Evolutionary conservation across 2,888 invertebrate species (phyloP).

Genomic region (Papilio protenor): DNA sequence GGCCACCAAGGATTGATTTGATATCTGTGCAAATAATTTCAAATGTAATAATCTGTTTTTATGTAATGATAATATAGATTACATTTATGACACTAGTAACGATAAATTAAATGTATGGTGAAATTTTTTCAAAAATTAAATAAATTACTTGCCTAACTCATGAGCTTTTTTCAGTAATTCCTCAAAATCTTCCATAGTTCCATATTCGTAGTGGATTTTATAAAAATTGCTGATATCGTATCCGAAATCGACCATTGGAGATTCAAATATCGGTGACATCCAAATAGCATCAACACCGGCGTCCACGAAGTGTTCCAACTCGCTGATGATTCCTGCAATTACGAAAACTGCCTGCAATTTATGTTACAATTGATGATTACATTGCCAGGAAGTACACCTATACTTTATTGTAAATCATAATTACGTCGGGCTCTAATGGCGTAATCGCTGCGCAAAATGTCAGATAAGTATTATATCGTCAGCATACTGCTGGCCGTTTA

Average conservation of each 20-base stretch:
- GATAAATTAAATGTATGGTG: background rate
- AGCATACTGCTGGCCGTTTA: background rate
- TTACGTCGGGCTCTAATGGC: background rate
- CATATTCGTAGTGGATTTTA: conserved; percentile 89
- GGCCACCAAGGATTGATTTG: background rate
- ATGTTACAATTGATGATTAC: background rate
- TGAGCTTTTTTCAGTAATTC: conserved; percentile 84
- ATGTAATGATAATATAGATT: background rate
- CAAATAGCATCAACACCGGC: conserved; percentile 90
- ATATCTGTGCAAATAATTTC: conserved; percentile 25
- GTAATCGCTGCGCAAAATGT: conserved; percentile 1
- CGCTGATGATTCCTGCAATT: conserved; percentile 79
- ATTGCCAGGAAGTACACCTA: conserved; percentile 5
- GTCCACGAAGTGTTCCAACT: conserved; percentile 86
- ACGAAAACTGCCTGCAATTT: conserved; percentile 1
- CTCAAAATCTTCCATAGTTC: conserved; percentile 89
- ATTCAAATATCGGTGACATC: conserved; percentile 93
- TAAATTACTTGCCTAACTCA: conserved; percentile 68
- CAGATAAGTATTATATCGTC: background rate
- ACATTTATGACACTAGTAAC: background rate
- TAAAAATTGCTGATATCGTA: conserved; percentile 93
- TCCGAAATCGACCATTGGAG: conserved; percentile 94
- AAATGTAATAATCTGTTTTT: conserved; percentile 35
- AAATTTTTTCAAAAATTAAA: background rate
- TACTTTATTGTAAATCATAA: conserved; percentile 23